Evolutionary conservation across 2,113 vertebrate genomes (phyloP).

Genomic region (Piliocolobus tephrosceles): DNA sequence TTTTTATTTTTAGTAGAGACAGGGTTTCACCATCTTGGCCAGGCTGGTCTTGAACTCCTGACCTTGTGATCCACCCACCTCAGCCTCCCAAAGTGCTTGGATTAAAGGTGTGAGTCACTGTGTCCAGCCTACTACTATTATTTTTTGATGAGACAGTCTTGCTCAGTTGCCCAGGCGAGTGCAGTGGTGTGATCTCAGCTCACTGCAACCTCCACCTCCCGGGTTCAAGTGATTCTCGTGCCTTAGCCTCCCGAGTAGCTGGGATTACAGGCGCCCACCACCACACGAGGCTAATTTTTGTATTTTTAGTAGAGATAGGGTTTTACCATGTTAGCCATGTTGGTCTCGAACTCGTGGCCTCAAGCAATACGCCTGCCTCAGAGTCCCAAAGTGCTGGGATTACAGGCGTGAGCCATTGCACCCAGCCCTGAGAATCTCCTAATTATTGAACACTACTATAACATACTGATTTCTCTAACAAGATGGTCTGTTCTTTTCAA

Average conservation of each 20-base stretch:
- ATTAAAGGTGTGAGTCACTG: neutral
- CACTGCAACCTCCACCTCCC: neutral
- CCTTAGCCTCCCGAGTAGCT: neutral
- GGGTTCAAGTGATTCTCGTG: neutral
- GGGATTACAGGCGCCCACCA: neutral
- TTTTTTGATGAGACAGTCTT: neutral
- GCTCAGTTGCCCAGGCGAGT: neutral
- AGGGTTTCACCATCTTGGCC: neutral
- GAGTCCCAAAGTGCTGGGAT: neutral
- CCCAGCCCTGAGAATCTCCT: neutral
- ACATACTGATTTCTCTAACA: neutral
- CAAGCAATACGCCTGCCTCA: neutral
- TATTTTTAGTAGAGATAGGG: neutral
- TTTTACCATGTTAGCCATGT: neutral
- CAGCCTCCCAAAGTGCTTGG: neutral
- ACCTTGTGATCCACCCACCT: neutral
- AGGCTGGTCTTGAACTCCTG: neutral
- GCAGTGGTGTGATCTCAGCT: neutral
- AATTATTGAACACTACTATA: neutral
- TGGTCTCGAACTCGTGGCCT: neutral
- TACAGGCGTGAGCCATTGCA: neutral
- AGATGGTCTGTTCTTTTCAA: neutral
- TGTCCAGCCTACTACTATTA: no score
- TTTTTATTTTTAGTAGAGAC: neutral
- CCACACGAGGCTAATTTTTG: neutral